Evolutionary conservation across 1,140 invertebrate genomes (phyloP), one percentile per base, ranked within the genome.

Genomic region (Dendrolimus kikuchii): DNA sequence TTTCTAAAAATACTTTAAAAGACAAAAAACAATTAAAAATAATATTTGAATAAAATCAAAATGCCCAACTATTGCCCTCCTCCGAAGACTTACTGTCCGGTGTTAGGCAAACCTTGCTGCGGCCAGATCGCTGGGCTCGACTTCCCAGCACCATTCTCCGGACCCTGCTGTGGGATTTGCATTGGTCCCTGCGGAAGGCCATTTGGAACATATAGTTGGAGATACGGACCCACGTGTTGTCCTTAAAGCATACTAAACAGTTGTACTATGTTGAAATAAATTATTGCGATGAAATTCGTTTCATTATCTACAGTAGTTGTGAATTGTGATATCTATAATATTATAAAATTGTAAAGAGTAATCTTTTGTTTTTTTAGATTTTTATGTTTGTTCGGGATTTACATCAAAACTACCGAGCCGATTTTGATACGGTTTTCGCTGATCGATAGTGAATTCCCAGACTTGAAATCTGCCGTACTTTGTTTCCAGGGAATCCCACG

Each of bases 181-280:
- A 23, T 54, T 6, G 61, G 74, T 4, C 66, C 71, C n/a, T 74
- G 74, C 47, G 74, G 74, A 1, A 55, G 51, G 38, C 65, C 69
- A 49, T 76, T 73, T 49, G 74, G 74, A 5, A 62, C 63, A 7
- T 76, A 73, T 51, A 71, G 73, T 49, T 74, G 68, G 64, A 54
- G 73, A 6, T 76, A 56, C 47, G 40, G 64, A 4, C 55, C 65
- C 39, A 2, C 54, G 0, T 60, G 57, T 43, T 69, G 59, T 23
- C 48, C 44, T 40, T 71, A 40, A 62, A 54, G 5, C 36, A n/a
- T 58, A 8, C 9, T 54, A 42, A 41, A 8, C 23, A 23, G 23
- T 23, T 23, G 23, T 23, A 23, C 23, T 23, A n/a, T n/a, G n/a
- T n/a, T n/a, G n/a, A n/a, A n/a, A n/a, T n/a, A 23, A 23, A 23